Conservation (phyloP, 2,888 invertebrate species). For the Volucella inflata region DNA sequence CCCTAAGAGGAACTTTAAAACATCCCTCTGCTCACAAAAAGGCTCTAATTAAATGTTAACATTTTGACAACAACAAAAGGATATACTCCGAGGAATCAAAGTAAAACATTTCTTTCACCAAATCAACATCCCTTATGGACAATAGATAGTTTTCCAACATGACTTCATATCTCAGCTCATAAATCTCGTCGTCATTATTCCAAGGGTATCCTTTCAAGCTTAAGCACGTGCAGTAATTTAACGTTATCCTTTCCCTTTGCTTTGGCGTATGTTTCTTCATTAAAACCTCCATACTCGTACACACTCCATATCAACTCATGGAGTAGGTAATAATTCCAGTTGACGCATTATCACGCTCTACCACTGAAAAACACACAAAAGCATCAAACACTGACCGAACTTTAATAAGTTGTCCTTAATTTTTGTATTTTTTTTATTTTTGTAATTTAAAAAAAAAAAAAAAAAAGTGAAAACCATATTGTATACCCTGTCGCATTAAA, state of each 20-base stretch:
- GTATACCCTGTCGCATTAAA: slow-evolving; percentile 70
- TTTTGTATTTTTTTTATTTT: slow-evolving; percentile 30
- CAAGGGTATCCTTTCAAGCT: slow-evolving; percentile 52
- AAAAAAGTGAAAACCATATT: slow-evolving; percentile 63
- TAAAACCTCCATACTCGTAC: slow-evolving; percentile 24
- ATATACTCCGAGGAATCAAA: no score
- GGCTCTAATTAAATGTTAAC: no score
- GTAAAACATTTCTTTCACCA: slow-evolving; percentile 22
- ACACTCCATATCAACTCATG: slow-evolving; percentile 3
- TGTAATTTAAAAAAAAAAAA: slow-evolving; percentile 9
- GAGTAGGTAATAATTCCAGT: slow-evolving; percentile 56
- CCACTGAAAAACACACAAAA: slow-evolving; percentile 53
- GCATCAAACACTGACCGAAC: slow-evolving; percentile 41
- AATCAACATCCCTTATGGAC: background rate
- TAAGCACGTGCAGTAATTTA: slow-evolving; percentile 69
- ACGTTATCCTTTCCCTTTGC: slow-evolving; percentile 59
- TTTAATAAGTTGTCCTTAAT: slow-evolving; percentile 57
- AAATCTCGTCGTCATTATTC: slow-evolving; percentile 72
- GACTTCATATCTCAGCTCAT: slow-evolving; percentile 40
- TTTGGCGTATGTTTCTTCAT: slow-evolving; percentile 53
- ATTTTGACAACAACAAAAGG: no score
- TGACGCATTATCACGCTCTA: slow-evolving; percentile 66
- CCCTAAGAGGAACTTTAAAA: no score
- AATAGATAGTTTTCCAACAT: background rate
- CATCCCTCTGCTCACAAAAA: no score